Percentiles rank a stretch among this genome's conserved stretches.
Conservation (phyloP, 2,797 vertebrate genomes). For the Gymnopithys bicolor region DNA sequence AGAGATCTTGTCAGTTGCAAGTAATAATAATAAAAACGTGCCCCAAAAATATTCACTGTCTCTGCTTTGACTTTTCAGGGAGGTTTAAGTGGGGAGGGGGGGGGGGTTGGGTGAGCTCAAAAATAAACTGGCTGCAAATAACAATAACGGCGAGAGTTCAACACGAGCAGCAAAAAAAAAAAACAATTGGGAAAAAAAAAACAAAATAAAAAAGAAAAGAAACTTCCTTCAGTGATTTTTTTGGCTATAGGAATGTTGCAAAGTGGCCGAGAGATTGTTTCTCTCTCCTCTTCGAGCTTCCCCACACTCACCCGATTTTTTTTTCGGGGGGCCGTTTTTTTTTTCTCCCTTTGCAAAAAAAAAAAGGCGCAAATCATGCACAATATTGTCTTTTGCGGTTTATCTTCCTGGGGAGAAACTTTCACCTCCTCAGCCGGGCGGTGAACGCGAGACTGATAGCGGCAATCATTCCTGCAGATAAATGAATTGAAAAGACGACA, state of each 20-base stretch:
- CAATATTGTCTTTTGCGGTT: conserved; percentile 99
- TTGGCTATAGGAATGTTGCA: conserved; percentile 64
- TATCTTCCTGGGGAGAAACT: conserved; percentile 99
- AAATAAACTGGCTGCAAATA: conserved; percentile 49
- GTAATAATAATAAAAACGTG: conserved; percentile 39
- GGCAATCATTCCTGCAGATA: conserved; percentile 99
- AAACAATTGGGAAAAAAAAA: background rate
- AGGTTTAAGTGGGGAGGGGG: conserved; percentile 18
- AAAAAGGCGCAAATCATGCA: conserved; percentile 90
- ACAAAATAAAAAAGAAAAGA: conserved; percentile 29
- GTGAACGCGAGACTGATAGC: conserved; percentile 99
- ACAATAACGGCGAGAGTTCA: conserved; percentile 54
- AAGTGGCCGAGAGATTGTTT: conserved; percentile 49
- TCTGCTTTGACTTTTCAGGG: conserved; percentile 60
- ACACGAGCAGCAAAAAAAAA: background rate
- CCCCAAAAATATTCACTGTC: conserved; percentile 47
- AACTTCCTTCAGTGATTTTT: conserved; percentile 63
- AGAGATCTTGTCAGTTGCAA: conserved; percentile 45
- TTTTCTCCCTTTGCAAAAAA: conserved; percentile 58
- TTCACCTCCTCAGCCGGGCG: conserved; percentile 99
- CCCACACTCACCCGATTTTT: conserved; percentile 50
- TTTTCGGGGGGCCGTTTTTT: conserved; percentile 43
- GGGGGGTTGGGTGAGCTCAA: conserved; percentile 25
- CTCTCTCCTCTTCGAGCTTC: conserved; percentile 61
- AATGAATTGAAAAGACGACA: conserved; percentile 99